A percentile compares a stretch with the other conserved stretches of the same genome.
Conservation (phyloP, 2,797 vertebrate genomes). For the Passerculus sandwichensis region DNA sequence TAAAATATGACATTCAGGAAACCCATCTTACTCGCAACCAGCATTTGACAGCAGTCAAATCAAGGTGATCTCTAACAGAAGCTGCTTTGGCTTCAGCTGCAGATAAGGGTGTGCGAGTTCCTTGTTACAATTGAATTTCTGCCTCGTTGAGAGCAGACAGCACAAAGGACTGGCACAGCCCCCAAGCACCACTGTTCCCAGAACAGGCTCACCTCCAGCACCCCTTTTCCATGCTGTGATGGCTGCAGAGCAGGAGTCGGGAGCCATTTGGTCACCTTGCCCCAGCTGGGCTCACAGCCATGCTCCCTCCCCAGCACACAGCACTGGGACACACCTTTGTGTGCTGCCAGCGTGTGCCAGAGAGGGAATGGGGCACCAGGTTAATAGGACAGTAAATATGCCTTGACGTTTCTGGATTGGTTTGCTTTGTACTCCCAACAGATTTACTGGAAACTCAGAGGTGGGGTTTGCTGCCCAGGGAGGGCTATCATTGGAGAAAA, state of each 20-base stretch:
- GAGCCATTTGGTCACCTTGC: background rate
- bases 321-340: background rate
- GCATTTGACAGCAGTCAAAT: background rate
- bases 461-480: background rate
- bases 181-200: background rate
- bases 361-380: background rate
- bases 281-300: fast-evolving
- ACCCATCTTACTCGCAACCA: background rate
- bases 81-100: background rate
- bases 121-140: background rate
- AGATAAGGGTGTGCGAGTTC: background rate
- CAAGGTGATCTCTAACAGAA: background rate
- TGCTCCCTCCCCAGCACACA: background rate
- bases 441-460: background rate
- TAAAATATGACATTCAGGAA: background rate
- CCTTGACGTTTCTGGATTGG: background rate
- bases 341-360: fast-evolving
- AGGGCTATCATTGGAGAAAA: background rate
- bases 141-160: background rate
- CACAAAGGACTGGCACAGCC: background rate
- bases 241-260: fast-evolving
- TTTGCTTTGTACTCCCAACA: background rate
- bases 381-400: background rate
- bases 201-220: background rate
- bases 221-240: fast-evolving